Base-by-base conservation (phyloP, 2,797 vertebrate genomes). In the Coracias cyanogaster region DNA sequence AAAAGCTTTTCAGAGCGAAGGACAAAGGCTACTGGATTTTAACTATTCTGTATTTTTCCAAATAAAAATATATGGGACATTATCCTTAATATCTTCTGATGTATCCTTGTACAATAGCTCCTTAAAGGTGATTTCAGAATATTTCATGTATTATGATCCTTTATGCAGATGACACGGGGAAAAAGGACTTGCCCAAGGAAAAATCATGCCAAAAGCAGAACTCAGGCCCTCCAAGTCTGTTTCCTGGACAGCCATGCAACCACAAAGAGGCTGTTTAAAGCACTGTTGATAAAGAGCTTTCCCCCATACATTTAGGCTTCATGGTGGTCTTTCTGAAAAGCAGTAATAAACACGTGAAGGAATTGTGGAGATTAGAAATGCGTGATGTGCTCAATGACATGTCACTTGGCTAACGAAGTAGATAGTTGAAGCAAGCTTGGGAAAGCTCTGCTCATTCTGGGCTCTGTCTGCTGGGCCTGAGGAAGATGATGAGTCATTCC, bases 321-420 rank as follows among this genome's bases (percentile, higher is more conserved):
- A 7, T 1, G 7, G 20, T 33, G 64, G 5, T 25, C 48, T 24
- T 67, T 64, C 48, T 60, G 61, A 29, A 25, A 66, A 65, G 21
- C 24, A 39, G 7, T 33, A 51, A 6, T 14, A 12, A 58, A 5
- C 3, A 35, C 1, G 0, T 31, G 33, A 48, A 29, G 33, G 26
- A 41, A 4, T 0, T 13, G 37, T 18, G 46, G 25, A 31, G 21
- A 14, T 35, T 10, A 14, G 60, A 15, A 51, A 4, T 15, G 21
- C 1, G 0, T 0, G 3, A 16, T 33, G 73, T 43, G 33, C 48
- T 49, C 1, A 1, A 31, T 69, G 61, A 12, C 14, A 3, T 9
- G 7, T 41, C 12, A 3, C 16, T 37, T 25, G 19, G 7, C 49
- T 72, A 0, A 15, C 5, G 28, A 43, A 29, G 5, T 29, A 76